phyloP scores from a whole-genome alignment of 2,113 vertebrate genomes.

The Ascaphus truei region DNA sequence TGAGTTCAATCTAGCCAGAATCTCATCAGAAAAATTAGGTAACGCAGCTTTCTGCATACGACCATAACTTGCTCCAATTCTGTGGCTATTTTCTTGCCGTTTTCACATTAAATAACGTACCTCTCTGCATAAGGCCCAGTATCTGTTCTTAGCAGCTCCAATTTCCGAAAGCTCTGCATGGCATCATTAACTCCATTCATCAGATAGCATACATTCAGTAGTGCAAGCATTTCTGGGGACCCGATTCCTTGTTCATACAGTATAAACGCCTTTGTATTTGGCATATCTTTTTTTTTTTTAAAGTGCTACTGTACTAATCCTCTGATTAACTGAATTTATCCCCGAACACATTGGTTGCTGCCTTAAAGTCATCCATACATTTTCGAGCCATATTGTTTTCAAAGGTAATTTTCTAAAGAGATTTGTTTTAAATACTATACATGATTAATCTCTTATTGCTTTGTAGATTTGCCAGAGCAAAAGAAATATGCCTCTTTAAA shows the following conservation, averaged over 20 bases:
- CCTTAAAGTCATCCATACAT: neutral
- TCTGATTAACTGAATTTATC: constrained; percentile 10
- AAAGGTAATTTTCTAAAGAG: constrained; percentile 4
- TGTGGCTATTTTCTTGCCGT: no score
- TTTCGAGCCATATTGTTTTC: constrained; percentile 1
- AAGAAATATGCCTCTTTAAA: no score
- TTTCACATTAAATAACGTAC: no score
- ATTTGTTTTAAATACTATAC: neutral
- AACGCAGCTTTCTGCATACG: no score
- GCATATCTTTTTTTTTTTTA: neutral
- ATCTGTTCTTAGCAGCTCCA: neutral
- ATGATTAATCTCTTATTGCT: neutral
- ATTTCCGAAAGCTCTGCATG: neutral
- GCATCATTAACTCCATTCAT: constrained; percentile 4
- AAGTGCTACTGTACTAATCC: neutral
- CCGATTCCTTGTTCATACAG: neutral
- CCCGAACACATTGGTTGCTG: neutral
- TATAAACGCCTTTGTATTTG: neutral
- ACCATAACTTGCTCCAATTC: no score
- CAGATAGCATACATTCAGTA: constrained; percentile 17
- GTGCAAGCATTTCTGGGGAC: neutral
- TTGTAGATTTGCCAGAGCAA: neutral
- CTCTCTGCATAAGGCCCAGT: no score
- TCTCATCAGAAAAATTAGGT: no score
- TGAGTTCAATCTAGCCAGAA: no score